Conservation (phyloP, 2,888 invertebrate genomes). For the Bellardia pandia region DNA sequence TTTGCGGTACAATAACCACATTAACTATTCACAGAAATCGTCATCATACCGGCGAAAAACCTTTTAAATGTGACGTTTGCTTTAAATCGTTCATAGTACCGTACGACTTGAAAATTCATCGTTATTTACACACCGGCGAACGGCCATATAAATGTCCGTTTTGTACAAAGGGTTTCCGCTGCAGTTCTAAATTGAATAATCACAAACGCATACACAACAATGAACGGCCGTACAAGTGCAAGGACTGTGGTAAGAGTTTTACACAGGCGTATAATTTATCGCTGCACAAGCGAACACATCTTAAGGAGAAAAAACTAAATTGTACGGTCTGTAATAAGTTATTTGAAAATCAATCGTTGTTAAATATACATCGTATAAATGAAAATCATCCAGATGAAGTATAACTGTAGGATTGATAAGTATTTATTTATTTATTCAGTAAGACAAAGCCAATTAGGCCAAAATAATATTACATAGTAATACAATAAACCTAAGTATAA, state of each 20-base stretch:
- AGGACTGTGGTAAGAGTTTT: slow-evolving; percentile 53
- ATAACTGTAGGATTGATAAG: neutral
- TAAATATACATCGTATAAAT: slow-evolving; percentile 55
- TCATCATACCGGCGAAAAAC: slow-evolving; percentile 68
- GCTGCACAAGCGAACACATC: slow-evolving; percentile 45
- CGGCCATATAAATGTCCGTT: slow-evolving; percentile 87
- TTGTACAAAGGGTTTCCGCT: slow-evolving; percentile 79
- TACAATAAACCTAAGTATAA: too few relatives aligned
- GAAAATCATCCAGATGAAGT: slow-evolving; percentile 55
- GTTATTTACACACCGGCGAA: slow-evolving; percentile 88
- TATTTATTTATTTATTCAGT: too few relatives aligned
- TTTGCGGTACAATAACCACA: slow-evolving; percentile 48
- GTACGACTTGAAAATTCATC: slow-evolving; percentile 85
- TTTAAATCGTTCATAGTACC: slow-evolving; percentile 36
- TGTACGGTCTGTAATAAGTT: slow-evolving; percentile 51
- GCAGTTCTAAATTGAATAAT: slow-evolving; percentile 26
- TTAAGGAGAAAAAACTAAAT: slow-evolving; percentile 45
- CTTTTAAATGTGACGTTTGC: slow-evolving; percentile 60
- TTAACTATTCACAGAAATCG: slow-evolving; percentile 60
- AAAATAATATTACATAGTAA: too few relatives aligned
- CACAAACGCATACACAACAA: slow-evolving; percentile 44
- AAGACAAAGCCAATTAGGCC: too few relatives aligned
- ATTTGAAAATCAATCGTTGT: slow-evolving; percentile 40
- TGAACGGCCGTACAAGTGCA: slow-evolving; percentile 41
- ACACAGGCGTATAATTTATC: slow-evolving; percentile 47